Evolutionary conservation across 2,888 invertebrate genomes (phyloP), one percentile per base, ranked within the genome.

Genomic region (Tachystola acroxantha): DNA sequence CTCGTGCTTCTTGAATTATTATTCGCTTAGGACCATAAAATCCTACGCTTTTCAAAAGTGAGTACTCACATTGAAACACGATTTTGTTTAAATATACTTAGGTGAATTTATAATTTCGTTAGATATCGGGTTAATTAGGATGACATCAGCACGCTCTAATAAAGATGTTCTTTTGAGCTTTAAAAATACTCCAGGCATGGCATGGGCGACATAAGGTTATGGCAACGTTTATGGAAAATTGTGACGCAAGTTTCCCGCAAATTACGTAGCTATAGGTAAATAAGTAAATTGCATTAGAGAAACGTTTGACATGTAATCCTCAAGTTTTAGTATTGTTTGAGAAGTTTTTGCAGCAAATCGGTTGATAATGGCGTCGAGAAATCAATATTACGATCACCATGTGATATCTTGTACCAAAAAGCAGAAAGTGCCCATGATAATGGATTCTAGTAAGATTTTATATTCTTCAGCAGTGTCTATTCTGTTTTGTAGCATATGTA

Each of bases 21-120:
- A 50, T 50, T 50, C 52, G 55, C 48, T 58, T 62, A 75, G 81
- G 80, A 79, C 73, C 64, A 68, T 70, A 78, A 71, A 78, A 76
- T 75, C 84, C 76, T 78, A 71, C 55, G 62, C 60, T 66, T 64
- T 65, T 64, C 53, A 52, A 68, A 79, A 82, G 84, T 85, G 66
- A 85, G 84, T 84, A 56, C 16, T 2, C 7, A 22, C 22, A 4
- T 22, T 13, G 7, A 29, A 13, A 13, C 7, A 13, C 14, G 14
- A 28, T 28, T 10, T 11, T 13, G 14, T 29, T 13, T 7, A 10
- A 7, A 14, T 10, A n/a, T n/a, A n/a, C n/a, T n/a, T n/a, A n/a
- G n/a, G n/a, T n/a, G n/a, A n/a, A 26, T 20, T 32, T 37, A 20
- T 3, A 7, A 6, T 7, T 7, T 10, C 5, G 9, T 26, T n/a